Conservation (phyloP, 2,113 vertebrate genomes). For the Podarcis raffonei region DNA sequence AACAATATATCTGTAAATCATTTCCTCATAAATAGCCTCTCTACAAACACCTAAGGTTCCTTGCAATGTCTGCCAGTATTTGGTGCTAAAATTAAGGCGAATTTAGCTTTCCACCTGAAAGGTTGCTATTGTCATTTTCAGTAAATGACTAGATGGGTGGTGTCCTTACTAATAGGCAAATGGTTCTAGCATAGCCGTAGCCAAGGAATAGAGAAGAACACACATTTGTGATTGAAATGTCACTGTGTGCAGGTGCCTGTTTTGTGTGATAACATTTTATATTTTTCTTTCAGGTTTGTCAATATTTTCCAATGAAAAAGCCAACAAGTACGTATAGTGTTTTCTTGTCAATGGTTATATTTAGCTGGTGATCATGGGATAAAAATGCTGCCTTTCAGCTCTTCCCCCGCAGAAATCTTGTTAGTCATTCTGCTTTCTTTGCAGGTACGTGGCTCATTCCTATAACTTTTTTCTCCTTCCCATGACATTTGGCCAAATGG, state of each 20-base stretch:
- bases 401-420: neutral
- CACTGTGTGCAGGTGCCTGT: neutral
- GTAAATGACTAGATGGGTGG: neutral
- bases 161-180: neutral
- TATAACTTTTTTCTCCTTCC: constrained; percentile 83
- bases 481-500: constrained; percentile 67
- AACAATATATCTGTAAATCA: neutral
- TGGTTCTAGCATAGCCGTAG: neutral
- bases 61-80: neutral
- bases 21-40: accelerated
- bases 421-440: constrained; percentile 6
- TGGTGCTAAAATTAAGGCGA: neutral
- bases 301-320: constrained; percentile 71
- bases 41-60: neutral
- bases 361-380: neutral
- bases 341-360: neutral
- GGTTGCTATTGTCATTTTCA: neutral
- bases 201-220: neutral
- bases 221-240: neutral
- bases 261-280: neutral
- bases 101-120: neutral
- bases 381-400: neutral
- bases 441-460: constrained; percentile 74
- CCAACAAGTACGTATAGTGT: constrained; percentile 71
- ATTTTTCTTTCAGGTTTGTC: constrained; percentile 69